A percentile compares a stretch with the other conserved stretches of the same genome.
Conservation (phyloP, 2,797 vertebrate genomes). For the Phyllotis vaccarum region DNA sequence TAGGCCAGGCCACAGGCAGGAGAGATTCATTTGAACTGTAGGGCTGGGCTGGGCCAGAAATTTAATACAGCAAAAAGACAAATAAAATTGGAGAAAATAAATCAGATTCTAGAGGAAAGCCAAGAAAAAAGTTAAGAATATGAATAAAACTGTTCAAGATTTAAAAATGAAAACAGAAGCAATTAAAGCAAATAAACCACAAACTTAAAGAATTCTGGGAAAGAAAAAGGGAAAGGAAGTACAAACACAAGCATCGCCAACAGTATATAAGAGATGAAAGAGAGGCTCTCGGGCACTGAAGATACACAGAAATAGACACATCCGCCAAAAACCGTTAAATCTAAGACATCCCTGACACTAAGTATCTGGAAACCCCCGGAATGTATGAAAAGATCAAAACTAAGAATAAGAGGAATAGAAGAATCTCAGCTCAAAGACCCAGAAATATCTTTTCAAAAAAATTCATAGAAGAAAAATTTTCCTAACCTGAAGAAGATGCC, state of each 20-base stretch:
- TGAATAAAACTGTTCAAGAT: background rate
- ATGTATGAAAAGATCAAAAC: background rate
- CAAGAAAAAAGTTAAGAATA: background rate
- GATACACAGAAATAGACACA: background rate
- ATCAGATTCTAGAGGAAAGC: background rate
- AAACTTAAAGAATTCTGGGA: background rate
- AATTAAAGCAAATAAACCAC: background rate
- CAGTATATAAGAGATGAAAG: background rate
- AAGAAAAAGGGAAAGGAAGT: background rate
- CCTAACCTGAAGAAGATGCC: background rate
- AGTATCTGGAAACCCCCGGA: background rate
- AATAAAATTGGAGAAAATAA: background rate
- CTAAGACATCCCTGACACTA: background rate
- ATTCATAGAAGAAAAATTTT: background rate
- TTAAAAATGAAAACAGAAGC: background rate
- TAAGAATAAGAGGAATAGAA: background rate
- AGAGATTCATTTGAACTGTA: too few relatives aligned
- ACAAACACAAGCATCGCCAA: background rate
- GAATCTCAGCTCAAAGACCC: background rate
- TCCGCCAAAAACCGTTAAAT: background rate
- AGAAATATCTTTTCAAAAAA: background rate
- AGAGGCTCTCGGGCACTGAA: background rate
- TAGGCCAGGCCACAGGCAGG: too few relatives aligned
- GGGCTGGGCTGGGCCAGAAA: too few relatives aligned
- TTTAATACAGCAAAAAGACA: background rate